phyloP scores from a whole-genome alignment of 2,797 vertebrate species.

The Tangara arthus region DNA sequence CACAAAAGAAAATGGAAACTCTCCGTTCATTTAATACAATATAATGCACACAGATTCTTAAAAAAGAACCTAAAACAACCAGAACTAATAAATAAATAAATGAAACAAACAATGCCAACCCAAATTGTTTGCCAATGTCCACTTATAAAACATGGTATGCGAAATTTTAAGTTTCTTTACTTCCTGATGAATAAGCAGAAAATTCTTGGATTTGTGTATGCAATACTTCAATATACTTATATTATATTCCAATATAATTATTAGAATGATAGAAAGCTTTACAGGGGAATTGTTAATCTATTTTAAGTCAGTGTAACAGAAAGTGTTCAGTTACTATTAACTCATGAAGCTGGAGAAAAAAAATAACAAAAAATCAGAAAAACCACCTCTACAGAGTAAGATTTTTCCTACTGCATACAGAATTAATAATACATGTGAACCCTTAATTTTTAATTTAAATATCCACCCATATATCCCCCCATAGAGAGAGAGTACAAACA shows the following conservation, averaged over 20 bases:
- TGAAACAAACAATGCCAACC: not conserved
- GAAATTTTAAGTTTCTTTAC: not conserved
- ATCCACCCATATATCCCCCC: not conserved
- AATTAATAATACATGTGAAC: not conserved
- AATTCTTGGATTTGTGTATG: not conserved
- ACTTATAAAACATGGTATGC: not conserved
- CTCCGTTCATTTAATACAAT: not conserved
- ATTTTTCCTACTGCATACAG: not conserved
- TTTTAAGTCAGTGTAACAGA: not conserved
- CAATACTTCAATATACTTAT: not conserved
- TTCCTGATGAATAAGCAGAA: not conserved
- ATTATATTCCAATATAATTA: not conserved
- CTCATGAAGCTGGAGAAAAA: not conserved
- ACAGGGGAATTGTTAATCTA: not conserved
- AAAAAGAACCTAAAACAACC: not conserved
- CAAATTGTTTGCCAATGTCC: not conserved
- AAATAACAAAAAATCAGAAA: not conserved
- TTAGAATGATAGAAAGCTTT: not conserved
- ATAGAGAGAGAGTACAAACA: not conserved
- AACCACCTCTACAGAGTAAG: not conserved
- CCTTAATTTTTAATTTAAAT: slow-evolving; percentile 27
- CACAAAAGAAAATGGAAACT: not conserved
- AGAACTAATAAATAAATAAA: not conserved
- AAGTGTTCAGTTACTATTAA: not conserved
- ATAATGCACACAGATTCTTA: not conserved